Base-by-base conservation (phyloP, 2,888 invertebrate species). In the Drosophila nr. fundita region DNA sequence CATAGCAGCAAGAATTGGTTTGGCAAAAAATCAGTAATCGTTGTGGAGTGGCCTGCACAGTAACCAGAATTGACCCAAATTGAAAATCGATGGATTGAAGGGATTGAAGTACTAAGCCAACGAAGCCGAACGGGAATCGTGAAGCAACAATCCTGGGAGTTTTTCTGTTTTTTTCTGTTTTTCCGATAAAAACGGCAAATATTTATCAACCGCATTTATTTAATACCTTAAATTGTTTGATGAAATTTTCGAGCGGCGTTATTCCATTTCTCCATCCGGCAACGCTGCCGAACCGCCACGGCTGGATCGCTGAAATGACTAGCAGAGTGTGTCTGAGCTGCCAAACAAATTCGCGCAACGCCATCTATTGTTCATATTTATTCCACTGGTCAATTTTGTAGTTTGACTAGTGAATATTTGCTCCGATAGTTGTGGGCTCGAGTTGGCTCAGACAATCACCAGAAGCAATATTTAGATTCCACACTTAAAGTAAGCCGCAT, bases 311-410 rank as follows among this genome's bases (percentile, higher is more conserved):
- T 21, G 5, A 5, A 21, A 11, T 21, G 21, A 42, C 42, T 42
- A 11, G 0, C 5, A 2, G 21, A 2, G 11, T 4, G 21, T 42
- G 21, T 11, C 11, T 11, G 4, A 2, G 21, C 2, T 21, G 42
- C 42, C 11, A 42, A 5, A 11, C n/a, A 40, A 40, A n/a, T 52
- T 21, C 1, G 10, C 21, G 27, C 36, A 30, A 0, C 24, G 58
- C 58, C 58, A 59, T 27, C 58, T 59, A 15, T 34, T 59, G 58
- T 27, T 48, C 21, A 59, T 55, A 4, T 34, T 18, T 18, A 24
- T 13, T 13, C 13, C 4, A 2, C 2, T 1, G 15, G 21, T 2
- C 4, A 24, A 24, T 8, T 15, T 13, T 21, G 8, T 45, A 15
- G 45, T 4, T 45, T 2, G 2, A 2, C 1, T 27, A 10, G 5